Evolutionary conservation across 1,140 invertebrate genomes (phyloP).

Genomic region (Drosophila setifemur): DNA sequence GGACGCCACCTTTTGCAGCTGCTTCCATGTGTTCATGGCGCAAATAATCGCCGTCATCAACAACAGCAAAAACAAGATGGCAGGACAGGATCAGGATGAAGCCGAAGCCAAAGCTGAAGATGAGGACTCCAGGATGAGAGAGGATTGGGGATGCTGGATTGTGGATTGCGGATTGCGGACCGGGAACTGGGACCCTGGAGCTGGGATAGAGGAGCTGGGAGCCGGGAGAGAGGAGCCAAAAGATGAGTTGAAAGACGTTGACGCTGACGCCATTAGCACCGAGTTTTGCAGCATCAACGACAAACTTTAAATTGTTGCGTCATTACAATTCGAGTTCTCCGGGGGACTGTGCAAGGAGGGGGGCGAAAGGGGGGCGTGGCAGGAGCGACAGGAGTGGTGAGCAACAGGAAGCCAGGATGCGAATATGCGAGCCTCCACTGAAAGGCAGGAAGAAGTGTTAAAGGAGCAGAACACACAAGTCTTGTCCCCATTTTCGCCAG

Average conservation of each 20-base stretch:
- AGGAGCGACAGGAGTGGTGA: not conserved
- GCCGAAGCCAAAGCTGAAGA: not conserved
- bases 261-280: constrained; percentile 76
- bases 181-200: not conserved
- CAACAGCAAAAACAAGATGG: constrained; percentile 48
- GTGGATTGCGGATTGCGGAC: not conserved
- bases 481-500: constrained; percentile 36
- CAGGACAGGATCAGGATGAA: constrained; percentile 26
- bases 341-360: not conserved
- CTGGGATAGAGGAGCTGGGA: not conserved
- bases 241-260: constrained; percentile 66
- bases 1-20: constrained; percentile 71
- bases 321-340: constrained; percentile 71
- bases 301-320: constrained; percentile 80
- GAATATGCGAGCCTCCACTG: constrained; percentile 29
- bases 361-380: not conserved
- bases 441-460: constrained; percentile 4
- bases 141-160: not conserved
- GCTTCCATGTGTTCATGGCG: constrained; percentile 76
- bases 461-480: not conserved
- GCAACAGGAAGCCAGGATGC: constrained; percentile 45
- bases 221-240: not conserved
- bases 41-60: constrained; percentile 76
- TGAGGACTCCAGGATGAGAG: not conserved
- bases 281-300: constrained; percentile 79